A percentile compares a stretch with the other conserved stretches of the same genome.
phyloP scores from a whole-genome alignment of 2,113 vertebrate genomes.

The Tragelaphus buxtoni region DNA sequence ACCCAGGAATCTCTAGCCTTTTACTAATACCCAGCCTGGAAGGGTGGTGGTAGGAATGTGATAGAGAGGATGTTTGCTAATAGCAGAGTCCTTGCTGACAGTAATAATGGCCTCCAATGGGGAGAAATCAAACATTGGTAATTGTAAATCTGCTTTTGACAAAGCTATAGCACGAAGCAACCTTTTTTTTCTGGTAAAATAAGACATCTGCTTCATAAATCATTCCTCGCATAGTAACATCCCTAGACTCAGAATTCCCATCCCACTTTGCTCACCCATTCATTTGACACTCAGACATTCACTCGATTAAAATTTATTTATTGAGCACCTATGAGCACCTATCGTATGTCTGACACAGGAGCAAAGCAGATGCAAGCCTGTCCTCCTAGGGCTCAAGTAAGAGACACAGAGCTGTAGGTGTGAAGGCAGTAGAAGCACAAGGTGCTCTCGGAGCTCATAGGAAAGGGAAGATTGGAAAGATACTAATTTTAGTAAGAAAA shows the following conservation, averaged over 20 bases:
- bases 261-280: neutral
- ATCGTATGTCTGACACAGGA: neutral
- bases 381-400: neutral
- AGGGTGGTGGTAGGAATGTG: neutral
- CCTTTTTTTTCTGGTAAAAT: neutral
- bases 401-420: neutral
- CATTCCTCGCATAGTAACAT: neutral
- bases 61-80: neutral
- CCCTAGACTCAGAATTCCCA: neutral
- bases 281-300: neutral
- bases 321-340: neutral
- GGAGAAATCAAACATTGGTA: neutral
- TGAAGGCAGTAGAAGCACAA: neutral
- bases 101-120: neutral
- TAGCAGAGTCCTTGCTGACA: neutral
- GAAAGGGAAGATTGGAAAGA: neutral
- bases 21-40: neutral
- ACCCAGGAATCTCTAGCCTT: neutral
- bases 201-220: neutral
- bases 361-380: neutral
- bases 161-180: neutral
- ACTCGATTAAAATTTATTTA: neutral
- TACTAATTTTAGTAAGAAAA: neutral
- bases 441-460: neutral
- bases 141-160: neutral